phyloP scores from a whole-genome alignment of 2,113 vertebrate species.

The Scatophagus argus region DNA sequence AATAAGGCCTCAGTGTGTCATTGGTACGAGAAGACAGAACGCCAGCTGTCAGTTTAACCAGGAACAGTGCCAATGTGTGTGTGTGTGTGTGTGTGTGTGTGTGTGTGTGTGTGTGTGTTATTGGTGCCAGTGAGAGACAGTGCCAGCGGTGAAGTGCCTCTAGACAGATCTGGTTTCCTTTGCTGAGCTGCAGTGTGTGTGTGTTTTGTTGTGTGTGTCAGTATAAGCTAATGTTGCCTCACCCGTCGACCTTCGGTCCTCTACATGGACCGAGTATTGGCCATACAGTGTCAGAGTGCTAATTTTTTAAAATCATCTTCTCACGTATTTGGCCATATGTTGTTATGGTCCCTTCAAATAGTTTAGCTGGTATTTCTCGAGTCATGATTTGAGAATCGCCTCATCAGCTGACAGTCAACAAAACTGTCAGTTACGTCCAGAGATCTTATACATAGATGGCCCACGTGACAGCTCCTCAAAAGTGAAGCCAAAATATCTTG shows the following conservation, averaged over 20 bases:
- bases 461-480: no score
- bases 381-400: background rate
- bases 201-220: conserved; percentile 18
- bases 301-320: background rate
- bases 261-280: background rate
- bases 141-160: conserved; percentile 66
- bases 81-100: conserved; percentile 26
- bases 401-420: background rate
- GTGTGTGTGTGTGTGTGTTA: conserved; percentile 31
- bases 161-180: conserved; percentile 68
- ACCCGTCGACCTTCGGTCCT: conserved; percentile 24
- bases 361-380: background rate
- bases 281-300: conserved; percentile 3
- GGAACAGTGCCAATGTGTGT: conserved; percentile 63
- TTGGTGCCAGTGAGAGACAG: conserved; percentile 60
- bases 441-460: no score
- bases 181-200: conserved; percentile 35
- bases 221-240: conserved; percentile 21
- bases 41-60: conserved; percentile 75
- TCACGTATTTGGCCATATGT: background rate
- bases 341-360: background rate
- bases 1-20: conserved; percentile 61
- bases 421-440: no score
- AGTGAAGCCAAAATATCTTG: no score
- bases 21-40: conserved; percentile 58